Evolutionary conservation across 1,140 invertebrate species (phyloP), one percentile per base, ranked within the genome.

Genomic region (Mycetomoellerius zeteki): DNA sequence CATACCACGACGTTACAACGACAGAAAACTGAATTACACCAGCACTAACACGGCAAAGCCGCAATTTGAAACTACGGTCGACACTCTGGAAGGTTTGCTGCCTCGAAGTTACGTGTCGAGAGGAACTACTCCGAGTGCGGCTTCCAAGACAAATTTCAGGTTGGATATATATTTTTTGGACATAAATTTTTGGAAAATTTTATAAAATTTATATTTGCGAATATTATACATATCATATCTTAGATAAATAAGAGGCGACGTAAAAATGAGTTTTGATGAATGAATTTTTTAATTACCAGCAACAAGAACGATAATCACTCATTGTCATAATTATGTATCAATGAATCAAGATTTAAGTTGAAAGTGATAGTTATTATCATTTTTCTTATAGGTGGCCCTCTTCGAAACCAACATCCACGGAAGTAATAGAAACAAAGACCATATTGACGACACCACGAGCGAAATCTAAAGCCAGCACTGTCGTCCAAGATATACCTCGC

Each of bases 1-100:
- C 82, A 95, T 96, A 19, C 97, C 96, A 2, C 89, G 92, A 92
- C 96, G 92, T 89, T 96, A 92, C 93, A 96, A 91, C 94, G 96
- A 94, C 4, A 93, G 88, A 30, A 89, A 72, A 16, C 43, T 56
- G 0, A 78, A 91, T 3, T 30, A 84, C 10, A 64, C n/a, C 3
- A 73, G 24, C 30, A 60, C 50, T 1, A 69, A 47, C 19, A 89
- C 89, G 2, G 33, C 67, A 6, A 88, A 87, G 19, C 73, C 89
- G 47, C 81, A 58, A 37, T 21, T 87, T 0, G 85, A 89, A 5
- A 93, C 91, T 0, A 90, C 87, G 1, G 27, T 92, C 0, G 91
- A 92, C 1, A 86, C 71, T 27, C 62, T 93, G 8, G 91, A 91
- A 62, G 90, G 90, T 4, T 73, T 93, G 5, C 16, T 92, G 6